Evolutionary conservation across 2,888 invertebrate species (phyloP).

Genomic region (Blastobasis adustella): DNA sequence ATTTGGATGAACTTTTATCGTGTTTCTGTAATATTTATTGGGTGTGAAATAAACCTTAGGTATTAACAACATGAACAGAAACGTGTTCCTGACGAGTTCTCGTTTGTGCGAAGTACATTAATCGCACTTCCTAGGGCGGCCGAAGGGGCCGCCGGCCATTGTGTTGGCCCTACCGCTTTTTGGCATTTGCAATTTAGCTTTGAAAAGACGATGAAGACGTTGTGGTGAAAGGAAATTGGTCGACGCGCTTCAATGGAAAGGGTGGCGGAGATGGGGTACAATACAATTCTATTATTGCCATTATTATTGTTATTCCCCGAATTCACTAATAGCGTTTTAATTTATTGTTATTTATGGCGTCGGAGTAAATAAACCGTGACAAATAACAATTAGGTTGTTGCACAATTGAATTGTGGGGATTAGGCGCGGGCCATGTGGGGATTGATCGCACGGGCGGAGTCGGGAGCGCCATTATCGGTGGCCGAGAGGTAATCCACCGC

Average conservation of each 20-base stretch:
- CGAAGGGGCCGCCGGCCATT: slow-evolving; percentile 19
- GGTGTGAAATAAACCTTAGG: no score
- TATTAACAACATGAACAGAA: no score
- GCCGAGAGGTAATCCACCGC: slow-evolving; percentile 36
- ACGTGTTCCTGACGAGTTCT: no score
- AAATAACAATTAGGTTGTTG: no score
- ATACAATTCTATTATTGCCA: slow-evolving; percentile 7
- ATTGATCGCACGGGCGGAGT: slow-evolving; percentile 30
- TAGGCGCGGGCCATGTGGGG: slow-evolving; percentile 24
- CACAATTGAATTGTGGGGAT: slow-evolving; percentile 6
- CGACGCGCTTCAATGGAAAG: slow-evolving; percentile 20
- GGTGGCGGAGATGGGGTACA: slow-evolving; percentile 11
- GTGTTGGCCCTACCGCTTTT: slow-evolving; percentile 25
- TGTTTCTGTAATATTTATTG: no score
- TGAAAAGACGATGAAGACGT: slow-evolving; percentile 21
- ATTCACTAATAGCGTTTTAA: not conserved
- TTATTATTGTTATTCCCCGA: not conserved
- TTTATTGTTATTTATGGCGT: not conserved
- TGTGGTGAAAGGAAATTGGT: slow-evolving; percentile 23
- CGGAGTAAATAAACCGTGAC: no score
- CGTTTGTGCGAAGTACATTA: slow-evolving; percentile 19
- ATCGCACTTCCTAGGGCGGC: slow-evolving; percentile 28
- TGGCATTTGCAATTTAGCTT: slow-evolving; percentile 31
- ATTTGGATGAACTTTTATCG: no score
- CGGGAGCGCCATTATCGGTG: slow-evolving; percentile 28